Evolutionary conservation across 2,113 vertebrate genomes (phyloP).

Genomic region (Callipepla squamata): DNA sequence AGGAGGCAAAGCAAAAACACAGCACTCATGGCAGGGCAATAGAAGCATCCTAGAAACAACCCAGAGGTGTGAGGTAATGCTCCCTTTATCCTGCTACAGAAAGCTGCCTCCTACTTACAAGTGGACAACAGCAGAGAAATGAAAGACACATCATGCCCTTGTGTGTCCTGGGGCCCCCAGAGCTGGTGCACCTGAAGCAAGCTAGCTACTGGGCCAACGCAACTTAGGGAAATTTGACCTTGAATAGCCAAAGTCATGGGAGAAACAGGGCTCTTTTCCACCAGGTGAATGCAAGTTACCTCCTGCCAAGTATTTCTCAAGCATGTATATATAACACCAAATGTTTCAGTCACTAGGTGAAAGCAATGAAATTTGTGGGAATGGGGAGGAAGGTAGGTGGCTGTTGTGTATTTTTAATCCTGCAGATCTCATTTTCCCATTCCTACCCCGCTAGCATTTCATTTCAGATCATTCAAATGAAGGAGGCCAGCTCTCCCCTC

Average conservation of each 20-base stretch:
- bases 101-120: not conserved
- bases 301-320: not conserved
- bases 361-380: not conserved
- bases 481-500: conserved; percentile 5
- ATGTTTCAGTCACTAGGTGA: accelerated
- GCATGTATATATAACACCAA: not conserved
- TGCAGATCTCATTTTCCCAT: not conserved
- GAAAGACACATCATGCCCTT: not conserved
- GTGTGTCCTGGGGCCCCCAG: not conserved
- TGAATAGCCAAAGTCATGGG: not conserved
- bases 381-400: no score
- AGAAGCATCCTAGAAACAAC: not conserved
- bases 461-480: not conserved
- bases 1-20: not conserved
- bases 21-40: not conserved
- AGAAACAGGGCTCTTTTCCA: not conserved
- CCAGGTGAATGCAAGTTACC: not conserved
- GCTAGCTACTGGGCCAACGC: not conserved
- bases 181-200: not conserved
- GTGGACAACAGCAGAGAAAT: not conserved
- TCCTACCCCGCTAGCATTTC: not conserved
- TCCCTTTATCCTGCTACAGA: not conserved
- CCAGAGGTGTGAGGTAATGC: not conserved
- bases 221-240: not conserved
- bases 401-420: not conserved